A percentile compares a stretch with the other conserved stretches of the same genome.
phyloP scores from a whole-genome alignment of 2,888 invertebrate species.

The Helicoverpa assulta region DNA sequence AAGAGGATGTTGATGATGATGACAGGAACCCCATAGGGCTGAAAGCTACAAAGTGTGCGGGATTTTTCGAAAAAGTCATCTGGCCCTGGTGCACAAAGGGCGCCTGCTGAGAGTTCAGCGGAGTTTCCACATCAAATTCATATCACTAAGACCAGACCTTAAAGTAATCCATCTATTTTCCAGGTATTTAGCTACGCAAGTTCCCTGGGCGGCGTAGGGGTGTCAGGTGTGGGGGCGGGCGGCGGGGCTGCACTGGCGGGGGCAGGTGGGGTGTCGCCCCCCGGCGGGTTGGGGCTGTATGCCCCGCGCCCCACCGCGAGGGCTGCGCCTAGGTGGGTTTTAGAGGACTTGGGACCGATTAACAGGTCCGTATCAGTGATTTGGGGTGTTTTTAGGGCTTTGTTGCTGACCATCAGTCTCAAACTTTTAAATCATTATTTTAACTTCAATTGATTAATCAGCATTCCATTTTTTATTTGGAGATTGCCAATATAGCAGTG shows the following conservation, averaged over 20 bases:
- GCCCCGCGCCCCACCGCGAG: constrained; percentile 82
- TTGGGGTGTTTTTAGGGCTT: constrained; percentile 14
- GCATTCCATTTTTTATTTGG: too few relatives aligned
- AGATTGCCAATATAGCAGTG: too few relatives aligned
- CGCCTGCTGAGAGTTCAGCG: too few relatives aligned
- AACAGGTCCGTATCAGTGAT: constrained; percentile 46
- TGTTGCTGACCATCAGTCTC: background rate
- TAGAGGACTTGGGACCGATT: constrained; percentile 52
- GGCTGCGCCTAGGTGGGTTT: constrained; percentile 75
- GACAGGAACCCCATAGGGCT: too few relatives aligned
- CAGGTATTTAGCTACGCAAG: constrained; percentile 97
- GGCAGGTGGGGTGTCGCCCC: constrained; percentile 81
- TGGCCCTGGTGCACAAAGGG: too few relatives aligned
- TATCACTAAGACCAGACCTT: too few relatives aligned
- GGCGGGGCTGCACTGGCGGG: constrained; percentile 76
- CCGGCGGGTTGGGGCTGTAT: constrained; percentile 85
- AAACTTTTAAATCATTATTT: background rate
- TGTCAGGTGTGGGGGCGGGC: constrained; percentile 71
- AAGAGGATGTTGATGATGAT: too few relatives aligned
- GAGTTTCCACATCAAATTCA: too few relatives aligned
- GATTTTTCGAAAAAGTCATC: too few relatives aligned
- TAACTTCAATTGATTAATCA: background rate
- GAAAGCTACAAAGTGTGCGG: too few relatives aligned
- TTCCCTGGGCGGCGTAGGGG: constrained; percentile 93
- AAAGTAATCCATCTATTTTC: background rate